phyloP scores from a whole-genome alignment of 2,797 vertebrate genomes.

The Eurystomus glaucurus region DNA sequence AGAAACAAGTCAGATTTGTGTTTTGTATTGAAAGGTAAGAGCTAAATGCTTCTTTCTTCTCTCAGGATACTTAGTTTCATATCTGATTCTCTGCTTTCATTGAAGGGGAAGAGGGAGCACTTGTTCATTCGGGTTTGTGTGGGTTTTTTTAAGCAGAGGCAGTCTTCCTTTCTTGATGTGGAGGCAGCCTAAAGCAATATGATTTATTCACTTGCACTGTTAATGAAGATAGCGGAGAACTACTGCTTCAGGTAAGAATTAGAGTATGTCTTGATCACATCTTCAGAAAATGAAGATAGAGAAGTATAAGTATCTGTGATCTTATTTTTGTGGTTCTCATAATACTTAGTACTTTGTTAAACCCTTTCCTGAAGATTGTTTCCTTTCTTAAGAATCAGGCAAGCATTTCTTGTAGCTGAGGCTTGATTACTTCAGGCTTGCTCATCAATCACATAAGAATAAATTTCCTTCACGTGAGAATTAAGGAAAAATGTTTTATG shows the following conservation, averaged over 20 bases:
- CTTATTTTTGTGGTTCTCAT: background rate
- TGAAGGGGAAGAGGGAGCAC: background rate
- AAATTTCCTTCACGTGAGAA: background rate
- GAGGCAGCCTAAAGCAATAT: background rate
- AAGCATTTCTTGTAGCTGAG: background rate
- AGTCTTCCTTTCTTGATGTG: background rate
- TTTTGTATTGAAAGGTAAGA: background rate
- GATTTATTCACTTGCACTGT: background rate
- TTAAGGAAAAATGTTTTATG: background rate
- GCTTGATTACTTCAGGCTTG: background rate
- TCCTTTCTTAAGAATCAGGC: background rate
- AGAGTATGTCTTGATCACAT: background rate
- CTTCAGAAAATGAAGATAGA: background rate
- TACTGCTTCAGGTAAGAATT: background rate
- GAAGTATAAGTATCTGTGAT: background rate
- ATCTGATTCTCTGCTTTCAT: background rate
- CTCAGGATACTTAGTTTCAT: background rate
- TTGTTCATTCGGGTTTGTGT: background rate
- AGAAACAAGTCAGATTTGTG: background rate
- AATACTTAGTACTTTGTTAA: background rate
- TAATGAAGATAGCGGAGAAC: background rate
- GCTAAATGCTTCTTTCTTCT: background rate
- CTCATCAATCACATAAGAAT: background rate
- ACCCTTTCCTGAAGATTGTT: background rate
- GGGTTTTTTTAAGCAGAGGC: background rate